Conservation (phyloP, 2,797 vertebrate genomes). For the Myotis pilosus region DNA sequence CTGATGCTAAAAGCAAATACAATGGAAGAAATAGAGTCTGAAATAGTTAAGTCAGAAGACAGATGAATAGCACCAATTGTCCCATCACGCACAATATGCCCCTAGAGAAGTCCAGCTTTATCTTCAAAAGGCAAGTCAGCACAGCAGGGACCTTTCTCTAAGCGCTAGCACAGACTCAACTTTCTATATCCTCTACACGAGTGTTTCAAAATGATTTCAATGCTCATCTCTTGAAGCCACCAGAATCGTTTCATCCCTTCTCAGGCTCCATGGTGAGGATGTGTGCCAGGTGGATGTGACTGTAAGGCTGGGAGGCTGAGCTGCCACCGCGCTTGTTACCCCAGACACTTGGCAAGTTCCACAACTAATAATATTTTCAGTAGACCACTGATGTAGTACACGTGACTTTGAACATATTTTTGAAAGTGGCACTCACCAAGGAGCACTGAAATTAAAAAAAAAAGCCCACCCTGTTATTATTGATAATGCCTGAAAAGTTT, state of each 20-base stretch:
- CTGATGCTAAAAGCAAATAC: conserved; percentile 91
- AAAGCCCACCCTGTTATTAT: neutral
- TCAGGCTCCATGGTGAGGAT: neutral
- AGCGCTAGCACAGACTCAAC: neutral
- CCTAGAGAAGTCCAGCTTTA: neutral
- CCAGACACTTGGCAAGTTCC: neutral
- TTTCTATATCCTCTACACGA: neutral
- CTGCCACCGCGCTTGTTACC: neutral
- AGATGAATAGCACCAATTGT: conserved; percentile 59
- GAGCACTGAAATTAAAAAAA: neutral
- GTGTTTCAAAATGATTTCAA: conserved; percentile 52
- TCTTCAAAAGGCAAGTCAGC: neutral
- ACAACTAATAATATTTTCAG: neutral
- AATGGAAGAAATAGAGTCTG: conserved; percentile 84
- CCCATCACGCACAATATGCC: conserved; percentile 21
- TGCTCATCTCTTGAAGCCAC: conserved; percentile 53
- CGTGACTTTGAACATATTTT: neutral
- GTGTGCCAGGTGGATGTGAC: too few species aligned
- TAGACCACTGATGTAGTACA: neutral
- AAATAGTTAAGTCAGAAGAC: conserved; percentile 81
- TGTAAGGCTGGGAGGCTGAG: neutral
- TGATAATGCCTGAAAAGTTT: neutral
- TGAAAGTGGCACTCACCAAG: neutral
- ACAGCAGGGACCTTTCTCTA: neutral
- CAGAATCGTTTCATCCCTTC: neutral